Evolutionary conservation across 2,113 vertebrate genomes (phyloP).

Genomic region (Rallus limicola): DNA sequence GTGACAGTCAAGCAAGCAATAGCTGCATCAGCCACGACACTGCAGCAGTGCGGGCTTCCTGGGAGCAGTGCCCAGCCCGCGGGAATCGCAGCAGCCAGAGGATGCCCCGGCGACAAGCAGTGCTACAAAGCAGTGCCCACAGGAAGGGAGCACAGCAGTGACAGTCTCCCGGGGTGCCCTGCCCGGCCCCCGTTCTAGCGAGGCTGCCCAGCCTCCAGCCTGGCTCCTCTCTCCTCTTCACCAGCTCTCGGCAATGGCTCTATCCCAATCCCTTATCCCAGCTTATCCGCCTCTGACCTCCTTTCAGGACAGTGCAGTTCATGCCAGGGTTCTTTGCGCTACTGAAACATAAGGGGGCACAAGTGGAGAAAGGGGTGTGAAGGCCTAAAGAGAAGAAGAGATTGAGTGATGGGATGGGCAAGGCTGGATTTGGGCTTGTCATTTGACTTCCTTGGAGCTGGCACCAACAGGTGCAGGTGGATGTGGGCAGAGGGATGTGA

Average conservation of each 20-base stretch:
- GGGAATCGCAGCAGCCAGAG: not conserved
- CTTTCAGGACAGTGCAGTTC: conserved; percentile 47
- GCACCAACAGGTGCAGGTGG: not conserved
- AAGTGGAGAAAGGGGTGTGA: not conserved
- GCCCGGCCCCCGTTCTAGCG: not conserved
- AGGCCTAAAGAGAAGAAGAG: not conserved
- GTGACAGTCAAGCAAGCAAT: conserved; percentile 1
- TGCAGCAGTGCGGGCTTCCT: conserved; percentile 50
- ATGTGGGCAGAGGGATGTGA: not conserved
- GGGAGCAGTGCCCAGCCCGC: conserved; percentile 14
- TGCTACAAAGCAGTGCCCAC: not conserved
- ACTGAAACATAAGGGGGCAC: not conserved
- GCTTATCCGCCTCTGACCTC: conserved; percentile 68
- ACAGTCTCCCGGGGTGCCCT: not conserved
- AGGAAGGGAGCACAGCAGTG: not conserved
- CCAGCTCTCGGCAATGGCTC: not conserved
- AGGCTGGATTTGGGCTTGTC: not conserved
- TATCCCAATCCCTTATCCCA: conserved; percentile 51
- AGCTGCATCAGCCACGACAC: conserved; percentile 46
- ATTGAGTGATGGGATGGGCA: not conserved
- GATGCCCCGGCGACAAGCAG: not conserved
- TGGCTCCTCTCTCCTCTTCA: not conserved
- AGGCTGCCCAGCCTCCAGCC: not conserved
- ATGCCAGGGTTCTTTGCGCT: not conserved
- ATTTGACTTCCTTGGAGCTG: not conserved